Base-by-base conservation (phyloP, 2,888 invertebrate species). In the Cantharis lateralis region DNA sequence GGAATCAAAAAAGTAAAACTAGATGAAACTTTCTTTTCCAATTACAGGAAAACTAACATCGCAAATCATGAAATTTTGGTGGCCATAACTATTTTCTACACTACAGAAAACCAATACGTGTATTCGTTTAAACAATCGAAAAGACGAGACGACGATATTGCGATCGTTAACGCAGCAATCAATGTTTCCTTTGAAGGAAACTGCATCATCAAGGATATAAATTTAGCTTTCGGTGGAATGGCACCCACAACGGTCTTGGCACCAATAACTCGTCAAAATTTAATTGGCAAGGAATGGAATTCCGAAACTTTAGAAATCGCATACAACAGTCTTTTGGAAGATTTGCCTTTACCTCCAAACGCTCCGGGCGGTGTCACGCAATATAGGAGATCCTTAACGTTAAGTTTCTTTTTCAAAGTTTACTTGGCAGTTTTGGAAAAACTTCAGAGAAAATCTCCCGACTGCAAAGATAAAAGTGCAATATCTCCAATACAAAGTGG, bases 101-200 rank as follows among this genome's bases (percentile, higher is more conserved):
- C 94, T 0, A 86, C 86, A 26, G 84, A 90, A 84, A 89, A 91
- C 83, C 94, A 96, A 89, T 94, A 92, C 88, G 93, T 96, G 84
- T 92, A 93, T 83, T 95, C 95, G 0, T 97, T 95, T 85, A 98
- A 98, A 87, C 98, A 98, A 90, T 95, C 98, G 0, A 93, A 95
- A 84, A 89, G 98, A 78, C 91, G 95, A 74, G 98, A 98, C 83
- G 98, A 98, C 86, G 98, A 98, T 86, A 98, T 98, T 81, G 96
- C 98, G 2, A 97, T 98, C 82, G 98, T 98, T 0, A 98, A 97
- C 84, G 93, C 95, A 75, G 95, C 95, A 0, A 91, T 97, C 80
- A 93, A 93, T 84, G 91, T 97, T 0, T 88, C 86, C 68, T 92
- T 97, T 79, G 87, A 92, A 82, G 85, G 89, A 4, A 85, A 88